phyloP scores from a whole-genome alignment of 1,140 invertebrate species.

The Cydia fagiglandana region DNA sequence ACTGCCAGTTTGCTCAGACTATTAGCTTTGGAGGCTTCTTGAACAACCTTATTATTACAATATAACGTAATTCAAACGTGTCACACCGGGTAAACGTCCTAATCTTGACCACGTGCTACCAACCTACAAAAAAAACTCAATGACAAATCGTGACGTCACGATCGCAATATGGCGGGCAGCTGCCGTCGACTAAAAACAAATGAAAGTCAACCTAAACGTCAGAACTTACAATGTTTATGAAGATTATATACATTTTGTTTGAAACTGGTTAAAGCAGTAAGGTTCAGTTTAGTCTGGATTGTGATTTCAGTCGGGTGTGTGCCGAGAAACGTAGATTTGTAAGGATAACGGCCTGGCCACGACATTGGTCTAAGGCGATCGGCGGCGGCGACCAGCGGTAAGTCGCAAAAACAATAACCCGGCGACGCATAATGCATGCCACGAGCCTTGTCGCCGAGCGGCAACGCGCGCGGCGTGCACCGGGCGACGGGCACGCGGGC shows the following conservation, averaged over 20 bases:
- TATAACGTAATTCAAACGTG: not conserved
- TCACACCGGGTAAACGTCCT: constrained; percentile 6
- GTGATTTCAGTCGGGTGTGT: not conserved
- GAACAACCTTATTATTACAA: not conserved
- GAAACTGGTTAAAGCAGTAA: not conserved
- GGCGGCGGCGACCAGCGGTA: no score
- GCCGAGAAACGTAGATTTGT: not conserved
- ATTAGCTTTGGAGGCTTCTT: not conserved
- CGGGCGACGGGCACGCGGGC: no score
- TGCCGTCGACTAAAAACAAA: not conserved
- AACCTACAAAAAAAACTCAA: constrained; percentile 15
- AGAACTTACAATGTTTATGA: not conserved
- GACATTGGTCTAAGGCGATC: no score
- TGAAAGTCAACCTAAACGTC: not conserved
- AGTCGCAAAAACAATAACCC: no score
- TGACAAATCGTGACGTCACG: constrained; percentile 15
- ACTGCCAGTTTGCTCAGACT: not conserved
- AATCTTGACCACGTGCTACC: constrained; percentile 11
- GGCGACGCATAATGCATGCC: no score
- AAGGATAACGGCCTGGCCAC: no score
- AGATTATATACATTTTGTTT: not conserved
- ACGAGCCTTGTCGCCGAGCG: no score
- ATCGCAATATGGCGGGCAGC: constrained; percentile 11
- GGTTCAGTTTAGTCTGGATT: not conserved
- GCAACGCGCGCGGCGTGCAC: no score